phyloP scores from a whole-genome alignment of 2,113 vertebrate species.

The Hucho hucho region DNA sequence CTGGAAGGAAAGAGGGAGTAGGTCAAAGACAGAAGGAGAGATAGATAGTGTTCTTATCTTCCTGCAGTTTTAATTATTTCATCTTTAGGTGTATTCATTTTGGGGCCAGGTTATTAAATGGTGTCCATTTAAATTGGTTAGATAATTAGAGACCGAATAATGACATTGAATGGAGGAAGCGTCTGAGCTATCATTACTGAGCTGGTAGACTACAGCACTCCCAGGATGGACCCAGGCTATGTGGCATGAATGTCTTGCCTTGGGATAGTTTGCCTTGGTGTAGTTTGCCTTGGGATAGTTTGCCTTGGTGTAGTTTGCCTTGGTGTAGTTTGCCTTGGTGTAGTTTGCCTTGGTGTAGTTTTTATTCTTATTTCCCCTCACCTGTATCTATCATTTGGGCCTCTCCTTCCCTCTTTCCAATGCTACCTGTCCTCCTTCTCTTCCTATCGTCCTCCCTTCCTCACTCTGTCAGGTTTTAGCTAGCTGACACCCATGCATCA shows the following conservation, averaged over 20 bases:
- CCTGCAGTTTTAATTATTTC: conserved; percentile 73
- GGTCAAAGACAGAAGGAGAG: conserved; percentile 37
- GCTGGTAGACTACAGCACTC: too few relatives aligned
- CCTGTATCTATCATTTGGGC: conserved; percentile 19
- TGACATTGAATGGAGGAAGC: conserved; percentile 47
- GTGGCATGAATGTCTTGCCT: not conserved
- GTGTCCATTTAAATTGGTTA: conserved; percentile 70
- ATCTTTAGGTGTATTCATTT: conserved; percentile 66
- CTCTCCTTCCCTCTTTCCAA: not conserved
- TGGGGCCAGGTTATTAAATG: conserved; percentile 67
- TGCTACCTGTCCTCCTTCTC: not conserved
- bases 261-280: too few relatives aligned
- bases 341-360: conserved; percentile 5
- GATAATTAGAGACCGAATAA: conserved; percentile 72
- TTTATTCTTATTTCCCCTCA: conserved; percentile 6
- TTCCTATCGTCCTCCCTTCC: not conserved
- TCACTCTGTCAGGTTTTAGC: not conserved
- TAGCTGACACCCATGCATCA: not conserved
- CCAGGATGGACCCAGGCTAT: too few relatives aligned
- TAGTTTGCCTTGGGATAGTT: too few relatives aligned
- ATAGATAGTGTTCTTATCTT: conserved; percentile 74
- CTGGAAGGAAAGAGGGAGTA: conserved; percentile 25
- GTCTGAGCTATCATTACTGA: conserved; percentile 5
- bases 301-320: too few relatives aligned
- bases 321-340: too few relatives aligned